These are phyloP conservation scores for Eupleurogrammus muticus DNA, from an alignment of 2,797 vertebrate species.

Conservation along the genomic window DNA sequence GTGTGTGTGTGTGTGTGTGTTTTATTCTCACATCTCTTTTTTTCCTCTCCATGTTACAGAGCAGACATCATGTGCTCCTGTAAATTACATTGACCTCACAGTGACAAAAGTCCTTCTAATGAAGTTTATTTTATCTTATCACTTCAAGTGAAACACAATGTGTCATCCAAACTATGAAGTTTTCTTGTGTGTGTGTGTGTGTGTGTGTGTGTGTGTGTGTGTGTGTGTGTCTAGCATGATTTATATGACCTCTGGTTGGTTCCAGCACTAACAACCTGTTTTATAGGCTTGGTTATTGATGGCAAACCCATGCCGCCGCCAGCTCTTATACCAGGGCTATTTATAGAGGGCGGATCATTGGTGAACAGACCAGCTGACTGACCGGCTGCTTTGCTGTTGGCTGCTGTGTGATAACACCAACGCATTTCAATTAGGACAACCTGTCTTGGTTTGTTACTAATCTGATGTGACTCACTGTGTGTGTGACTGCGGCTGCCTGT, in stretches of 20 bases:
- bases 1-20: too few relatives aligned
- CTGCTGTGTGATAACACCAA: background rate
- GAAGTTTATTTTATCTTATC: constrained; percentile 52
- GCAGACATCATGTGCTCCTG: background rate
- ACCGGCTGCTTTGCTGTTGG: background rate
- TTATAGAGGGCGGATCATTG: constrained; percentile 46
- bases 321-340: constrained; percentile 43
- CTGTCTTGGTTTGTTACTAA: background rate
- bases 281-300: constrained; percentile 47
- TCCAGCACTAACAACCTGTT: constrained; percentile 39
- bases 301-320: constrained; percentile 46
- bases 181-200: background rate
- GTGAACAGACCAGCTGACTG: constrained; percentile 3
- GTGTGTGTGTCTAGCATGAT: constrained; percentile 16
- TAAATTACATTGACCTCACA: constrained; percentile 4
- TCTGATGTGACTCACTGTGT: background rate
- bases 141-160: constrained; percentile 43
- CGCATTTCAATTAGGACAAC: background rate
- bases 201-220: constrained; percentile 1
- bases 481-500: background rate
- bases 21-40: background rate
- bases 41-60: background rate
- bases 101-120: constrained; percentile 30
- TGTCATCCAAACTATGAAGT: constrained; percentile 23
- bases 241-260: constrained; percentile 27